A percentile compares a stretch with the other conserved stretches of the same genome.
Conservation (phyloP, 2,797 vertebrate species). For the Myotis daubentonii region DNA sequence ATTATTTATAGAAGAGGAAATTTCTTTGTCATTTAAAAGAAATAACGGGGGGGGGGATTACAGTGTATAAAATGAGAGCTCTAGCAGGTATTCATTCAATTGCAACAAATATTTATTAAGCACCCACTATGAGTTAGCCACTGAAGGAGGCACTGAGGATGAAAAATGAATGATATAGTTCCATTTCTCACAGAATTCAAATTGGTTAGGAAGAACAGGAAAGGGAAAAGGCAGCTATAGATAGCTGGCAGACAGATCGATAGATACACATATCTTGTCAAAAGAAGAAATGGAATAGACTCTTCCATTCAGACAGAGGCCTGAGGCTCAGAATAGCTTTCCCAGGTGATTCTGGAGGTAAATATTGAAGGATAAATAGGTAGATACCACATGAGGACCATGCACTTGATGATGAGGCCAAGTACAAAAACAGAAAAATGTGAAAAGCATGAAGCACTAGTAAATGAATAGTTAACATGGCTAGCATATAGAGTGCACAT, state of each 20-base stretch:
- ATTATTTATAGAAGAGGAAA: background rate
- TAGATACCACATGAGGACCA: background rate
- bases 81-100: background rate
- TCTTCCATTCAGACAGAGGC: background rate
- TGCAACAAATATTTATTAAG: background rate
- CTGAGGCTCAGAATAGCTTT: background rate
- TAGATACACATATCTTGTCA: background rate
- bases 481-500: background rate
- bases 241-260: background rate
- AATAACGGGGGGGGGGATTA: background rate
- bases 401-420: background rate
- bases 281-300: background rate
- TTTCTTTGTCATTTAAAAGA: background rate
- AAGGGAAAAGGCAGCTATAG: background rate
- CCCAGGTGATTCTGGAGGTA: background rate
- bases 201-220: background rate
- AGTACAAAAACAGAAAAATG: background rate
- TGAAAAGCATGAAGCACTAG: background rate
- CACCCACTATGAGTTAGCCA: background rate
- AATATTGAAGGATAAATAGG: background rate
- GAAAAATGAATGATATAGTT: background rate
- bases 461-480: background rate
- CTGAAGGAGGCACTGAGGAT: background rate
- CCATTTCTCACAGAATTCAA: background rate
- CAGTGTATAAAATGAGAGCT: background rate